Base-by-base conservation (phyloP, 2,113 vertebrate species). In the Oncorhynchus gorbuscha region DNA sequence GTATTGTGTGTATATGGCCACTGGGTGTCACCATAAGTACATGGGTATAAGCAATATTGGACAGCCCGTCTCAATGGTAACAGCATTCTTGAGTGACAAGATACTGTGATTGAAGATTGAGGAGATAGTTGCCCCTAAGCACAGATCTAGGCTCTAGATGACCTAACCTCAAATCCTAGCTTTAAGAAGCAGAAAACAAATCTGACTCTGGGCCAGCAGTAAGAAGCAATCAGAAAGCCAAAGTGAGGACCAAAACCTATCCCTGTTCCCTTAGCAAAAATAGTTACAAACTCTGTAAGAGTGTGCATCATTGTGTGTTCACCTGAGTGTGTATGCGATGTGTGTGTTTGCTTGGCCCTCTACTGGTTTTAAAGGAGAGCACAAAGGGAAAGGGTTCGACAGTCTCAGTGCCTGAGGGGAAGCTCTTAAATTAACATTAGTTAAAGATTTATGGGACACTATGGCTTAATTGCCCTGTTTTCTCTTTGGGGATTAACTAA, bases 361-460 rank as follows among this genome's bases (percentile, higher is more conserved):
- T 28, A 64, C 39, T 39, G 39, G 39, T 39, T 39, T 39, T 4
- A 65, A 16, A 22, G 49, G 55, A 49, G 75, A 64, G 73, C 65
- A 80, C 5, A 45, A 49, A 30, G 75, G 73, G 78, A 39, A 39
- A 76, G 75, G 74, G 81, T 71, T 62, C 26, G 69, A 58, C 65
- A 24, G 76, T 80, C 51, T 79, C 58, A 65, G 14, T 12, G 77
- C 88, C 85, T 74, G 69, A 77, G 82, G 81, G 77, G 6, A 82
- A 82, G 28, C 59, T 66, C 74, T 71, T 74, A 85, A 85, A 90
- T 88, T 79, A 90, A 72, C 81, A 81, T 83, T 71, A 72, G 62
- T 89, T 87, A 82, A 72, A 88, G 81, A 91, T 90, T 90, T 74
- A 91, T 91, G 76, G 49, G 59, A 12, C 76, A 73, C 77, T 80